Evolutionary conservation across 2,797 vertebrate species (phyloP).

Genomic region (Heliangelus exortis): DNA sequence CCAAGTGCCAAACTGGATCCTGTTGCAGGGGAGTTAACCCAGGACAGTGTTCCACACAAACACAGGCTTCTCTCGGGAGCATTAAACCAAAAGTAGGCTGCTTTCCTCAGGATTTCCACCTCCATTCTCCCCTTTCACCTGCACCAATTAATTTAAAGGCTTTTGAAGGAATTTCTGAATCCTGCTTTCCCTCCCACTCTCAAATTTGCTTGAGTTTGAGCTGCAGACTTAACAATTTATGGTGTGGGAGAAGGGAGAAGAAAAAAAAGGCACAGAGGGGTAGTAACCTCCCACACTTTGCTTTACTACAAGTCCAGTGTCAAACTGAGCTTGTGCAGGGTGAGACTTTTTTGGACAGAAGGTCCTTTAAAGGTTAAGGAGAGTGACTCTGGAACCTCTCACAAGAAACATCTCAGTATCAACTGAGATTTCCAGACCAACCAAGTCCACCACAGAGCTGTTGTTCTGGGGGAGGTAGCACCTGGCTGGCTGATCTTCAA

Average conservation of each 20-base stretch:
- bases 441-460: neutral
- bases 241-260: neutral
- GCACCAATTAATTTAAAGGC: neutral
- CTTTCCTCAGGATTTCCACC: neutral
- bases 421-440: neutral
- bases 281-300: neutral
- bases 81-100: neutral
- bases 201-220: neutral
- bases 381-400: neutral
- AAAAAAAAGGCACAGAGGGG: neutral
- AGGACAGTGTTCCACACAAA: neutral
- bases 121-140: neutral
- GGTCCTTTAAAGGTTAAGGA: neutral
- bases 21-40: neutral
- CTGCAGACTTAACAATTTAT: neutral
- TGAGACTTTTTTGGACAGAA: neutral
- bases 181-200: neutral
- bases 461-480: neutral
- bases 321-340: neutral
- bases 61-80: neutral
- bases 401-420: neutral
- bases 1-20: neutral
- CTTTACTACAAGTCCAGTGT: neutral
- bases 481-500: neutral
- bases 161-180: neutral